Percentiles rank a stretch among this genome's conserved stretches.
Conservation (phyloP, 2,888 invertebrate genomes). For the Schrankia costaestrigalis region DNA sequence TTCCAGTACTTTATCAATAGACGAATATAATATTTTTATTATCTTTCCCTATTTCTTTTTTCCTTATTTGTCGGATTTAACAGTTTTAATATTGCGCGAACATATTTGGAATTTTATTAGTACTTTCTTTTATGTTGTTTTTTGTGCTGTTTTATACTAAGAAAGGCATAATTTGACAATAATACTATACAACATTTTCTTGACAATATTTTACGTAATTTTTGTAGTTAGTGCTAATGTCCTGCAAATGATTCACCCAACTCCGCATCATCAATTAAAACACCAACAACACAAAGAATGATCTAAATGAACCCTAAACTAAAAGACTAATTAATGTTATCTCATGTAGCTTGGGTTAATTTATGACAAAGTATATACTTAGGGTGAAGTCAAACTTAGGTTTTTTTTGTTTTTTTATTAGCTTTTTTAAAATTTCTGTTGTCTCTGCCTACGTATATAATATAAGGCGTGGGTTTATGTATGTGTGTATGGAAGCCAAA, state of each 20-base stretch:
- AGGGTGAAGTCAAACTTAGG: too few species aligned
- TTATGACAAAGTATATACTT: too few species aligned
- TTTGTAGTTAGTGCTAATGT: constrained; percentile 18
- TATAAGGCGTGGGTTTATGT: too few species aligned
- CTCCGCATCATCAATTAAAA: too few species aligned
- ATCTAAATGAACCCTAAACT: constrained; percentile 1
- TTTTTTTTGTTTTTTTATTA: too few species aligned
- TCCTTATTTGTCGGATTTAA: constrained; percentile 29
- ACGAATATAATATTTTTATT: constrained; percentile 8
- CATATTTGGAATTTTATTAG: constrained; percentile 27
- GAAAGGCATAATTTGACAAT: background rate
- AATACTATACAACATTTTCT: too few species aligned
- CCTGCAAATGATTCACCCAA: constrained; percentile 28
- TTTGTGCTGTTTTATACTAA: constrained; percentile 15
- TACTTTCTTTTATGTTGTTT: constrained; percentile 30
- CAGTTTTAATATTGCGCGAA: constrained; percentile 19
- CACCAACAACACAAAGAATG: constrained; percentile 14
- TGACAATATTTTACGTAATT: constrained; percentile 25
- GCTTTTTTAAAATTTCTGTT: too few species aligned
- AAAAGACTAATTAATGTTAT: constrained; percentile 26
- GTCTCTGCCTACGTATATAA: too few species aligned
- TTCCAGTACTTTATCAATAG: constrained; percentile 13
- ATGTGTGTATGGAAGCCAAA: too few species aligned
- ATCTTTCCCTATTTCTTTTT: constrained; percentile 16
- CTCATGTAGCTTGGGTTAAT: constrained; percentile 24